Base-by-base conservation (phyloP, 2,888 invertebrate species). In the Mesochorus sp. region DNA sequence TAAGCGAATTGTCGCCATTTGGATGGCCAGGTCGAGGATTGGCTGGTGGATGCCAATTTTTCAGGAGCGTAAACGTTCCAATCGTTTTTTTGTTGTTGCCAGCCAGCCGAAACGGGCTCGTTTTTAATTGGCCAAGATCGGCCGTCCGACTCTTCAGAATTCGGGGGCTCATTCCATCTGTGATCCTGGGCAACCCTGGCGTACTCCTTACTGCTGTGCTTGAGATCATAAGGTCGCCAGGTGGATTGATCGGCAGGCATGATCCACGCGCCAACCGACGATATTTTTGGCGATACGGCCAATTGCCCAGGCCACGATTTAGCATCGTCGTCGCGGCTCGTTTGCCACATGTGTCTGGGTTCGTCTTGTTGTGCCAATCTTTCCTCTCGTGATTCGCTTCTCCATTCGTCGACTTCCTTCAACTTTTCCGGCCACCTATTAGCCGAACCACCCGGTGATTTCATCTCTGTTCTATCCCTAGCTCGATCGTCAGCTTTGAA, bases 1-100 rank as follows among this genome's bases (percentile, higher is more conserved):
- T 90, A 90, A 0, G 88, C 87, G 70, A 90, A 90, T 68, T 90
- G 89, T 51, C 89, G 88, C 89, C 89, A 90, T 64, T 88, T 89
- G 8, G 83, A 68, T 0, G 88, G 86, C 89, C 89, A 89, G 19
- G 80, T 84, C 17, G 75, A 83, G 34, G 78, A 62, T 61, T 81
- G 76, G 24, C 47, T 26, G 6, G 37, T 37, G 10, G 70, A 10
- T 1, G 68, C 37, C 1, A 70, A 70, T 66, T 78, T 78, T 17
- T 74, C 81, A 0, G 80, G 59, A 1, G 81, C 71, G 17, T 84
- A 86, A 31, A 72, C 80, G 28, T 80, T 87, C 89, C 88, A 89
- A 14, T 88, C 83, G 19, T 84, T 85, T 61, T 75, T 75, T 59
- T 82, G 83, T 21, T 67, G 73, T 3, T 80, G 73, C 81, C 83